Conservation (phyloP, 2,113 vertebrate species). For the Rhineura floridana region DNA sequence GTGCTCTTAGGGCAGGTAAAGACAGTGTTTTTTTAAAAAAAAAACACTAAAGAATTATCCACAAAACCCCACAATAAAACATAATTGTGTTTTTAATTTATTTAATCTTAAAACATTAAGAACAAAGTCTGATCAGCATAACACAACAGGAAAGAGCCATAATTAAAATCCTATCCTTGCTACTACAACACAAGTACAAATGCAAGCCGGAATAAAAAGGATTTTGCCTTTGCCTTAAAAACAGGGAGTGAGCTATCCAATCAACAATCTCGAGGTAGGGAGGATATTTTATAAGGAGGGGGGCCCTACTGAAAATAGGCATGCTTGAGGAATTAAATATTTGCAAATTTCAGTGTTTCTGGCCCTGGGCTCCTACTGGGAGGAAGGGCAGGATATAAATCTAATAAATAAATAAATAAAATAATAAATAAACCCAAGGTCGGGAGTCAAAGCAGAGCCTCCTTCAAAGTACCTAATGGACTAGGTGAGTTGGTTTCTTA, state of each 20-base stretch:
- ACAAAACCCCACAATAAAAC: background rate
- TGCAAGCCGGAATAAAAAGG: background rate
- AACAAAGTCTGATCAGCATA: background rate
- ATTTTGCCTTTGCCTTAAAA: background rate
- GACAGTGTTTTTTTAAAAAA: background rate
- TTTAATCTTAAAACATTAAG: slow-evolving; percentile 1
- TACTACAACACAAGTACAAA: background rate
- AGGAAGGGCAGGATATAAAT: too few relatives aligned
- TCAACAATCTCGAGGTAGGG: too few relatives aligned
- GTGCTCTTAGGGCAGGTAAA: background rate
- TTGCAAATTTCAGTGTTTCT: background rate
- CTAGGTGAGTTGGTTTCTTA: too few relatives aligned
- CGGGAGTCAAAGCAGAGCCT: background rate
- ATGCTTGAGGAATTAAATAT: background rate
- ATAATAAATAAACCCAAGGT: background rate
- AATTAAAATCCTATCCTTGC: background rate
- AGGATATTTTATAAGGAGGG: background rate
- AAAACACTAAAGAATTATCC: background rate
- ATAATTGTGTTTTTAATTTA: background rate
- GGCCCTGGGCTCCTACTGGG: too few relatives aligned
- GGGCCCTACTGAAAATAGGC: background rate
- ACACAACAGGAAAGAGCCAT: background rate
- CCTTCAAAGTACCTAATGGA: background rate
- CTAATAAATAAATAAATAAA: too few relatives aligned
- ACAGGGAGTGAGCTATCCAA: background rate